Evolutionary conservation across 2,888 invertebrate genomes (phyloP).

Genomic region (Limnephilus lunatus): DNA sequence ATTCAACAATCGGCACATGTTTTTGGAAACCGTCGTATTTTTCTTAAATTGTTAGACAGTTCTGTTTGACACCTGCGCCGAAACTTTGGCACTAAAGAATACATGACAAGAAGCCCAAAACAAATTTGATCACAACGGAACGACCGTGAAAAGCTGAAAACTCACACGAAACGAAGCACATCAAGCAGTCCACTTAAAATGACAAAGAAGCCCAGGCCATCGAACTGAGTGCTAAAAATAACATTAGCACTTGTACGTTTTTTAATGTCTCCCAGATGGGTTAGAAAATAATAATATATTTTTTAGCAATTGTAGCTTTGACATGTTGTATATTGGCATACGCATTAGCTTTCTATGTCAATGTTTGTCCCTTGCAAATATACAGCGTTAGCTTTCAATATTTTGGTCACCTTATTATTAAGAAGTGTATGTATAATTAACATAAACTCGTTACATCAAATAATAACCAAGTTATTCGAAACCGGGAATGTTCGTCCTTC

Average conservation of each 20-base stretch:
- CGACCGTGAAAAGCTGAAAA: background rate
- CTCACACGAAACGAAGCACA: background rate
- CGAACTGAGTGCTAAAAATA: background rate
- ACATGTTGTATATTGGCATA: background rate
- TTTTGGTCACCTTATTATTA: too few relatives aligned
- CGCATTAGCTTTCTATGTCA: too few relatives aligned
- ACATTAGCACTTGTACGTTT: background rate
- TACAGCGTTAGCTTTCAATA: too few relatives aligned
- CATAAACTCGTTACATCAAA: too few relatives aligned
- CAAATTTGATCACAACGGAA: background rate
- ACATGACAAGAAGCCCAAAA: background rate
- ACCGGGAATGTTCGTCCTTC: too few relatives aligned
- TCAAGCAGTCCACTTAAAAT: background rate
- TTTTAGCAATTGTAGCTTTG: background rate
- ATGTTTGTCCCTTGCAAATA: background rate
- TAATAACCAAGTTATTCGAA: too few relatives aligned
- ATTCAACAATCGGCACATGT: background rate
- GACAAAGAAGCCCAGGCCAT: background rate
- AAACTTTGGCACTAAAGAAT: background rate
- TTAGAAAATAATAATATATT: background rate
- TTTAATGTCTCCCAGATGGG: conserved; percentile 2
- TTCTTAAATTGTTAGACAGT: background rate
- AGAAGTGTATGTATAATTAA: too few relatives aligned
- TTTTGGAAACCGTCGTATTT: background rate
- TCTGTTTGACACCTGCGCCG: background rate